Evolutionary conservation across 2,113 vertebrate species (phyloP).

Genomic region (Collichthys lucidus): DNA sequence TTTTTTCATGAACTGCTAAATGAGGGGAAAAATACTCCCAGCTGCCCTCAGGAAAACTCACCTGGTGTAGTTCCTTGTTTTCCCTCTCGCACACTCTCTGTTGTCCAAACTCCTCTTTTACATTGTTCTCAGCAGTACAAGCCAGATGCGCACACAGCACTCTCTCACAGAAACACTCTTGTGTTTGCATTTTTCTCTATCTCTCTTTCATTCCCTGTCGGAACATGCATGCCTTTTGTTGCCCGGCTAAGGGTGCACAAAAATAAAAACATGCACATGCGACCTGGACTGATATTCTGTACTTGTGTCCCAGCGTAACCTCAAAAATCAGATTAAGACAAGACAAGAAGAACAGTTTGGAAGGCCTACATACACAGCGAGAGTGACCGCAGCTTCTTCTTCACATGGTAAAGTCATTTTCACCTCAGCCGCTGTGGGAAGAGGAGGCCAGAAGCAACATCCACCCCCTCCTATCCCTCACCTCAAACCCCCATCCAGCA

Average conservation of each 20-base stretch:
- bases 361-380: conserved; percentile 25
- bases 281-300: conserved; percentile 17
- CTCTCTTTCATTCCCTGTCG: conserved; percentile 6
- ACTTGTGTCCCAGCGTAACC: conserved; percentile 41
- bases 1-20: conserved; percentile 79
- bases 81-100: conserved; percentile 21
- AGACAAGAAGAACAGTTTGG: conserved; percentile 56
- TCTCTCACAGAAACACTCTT: not conserved
- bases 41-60: conserved; percentile 72
- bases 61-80: conserved; percentile 62
- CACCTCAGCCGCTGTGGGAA: conserved; percentile 70
- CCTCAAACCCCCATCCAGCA: conserved; percentile 59
- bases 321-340: conserved; percentile 61
- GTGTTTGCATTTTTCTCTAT: conserved; percentile 25
- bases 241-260: not conserved
- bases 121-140: conserved; percentile 24
- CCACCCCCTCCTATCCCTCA: conserved; percentile 42
- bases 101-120: conserved; percentile 17
- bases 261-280: conserved; percentile 18
- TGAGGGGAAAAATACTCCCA: conserved; percentile 80
- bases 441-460: conserved; percentile 67
- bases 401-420: conserved; percentile 82
- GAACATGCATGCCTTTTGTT: conserved; percentile 8
- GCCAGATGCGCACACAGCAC: not conserved
- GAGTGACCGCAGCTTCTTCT: conserved; percentile 57